phyloP scores from a whole-genome alignment of 1,140 invertebrate species.

The Akabosia matsudoensis region DNA sequence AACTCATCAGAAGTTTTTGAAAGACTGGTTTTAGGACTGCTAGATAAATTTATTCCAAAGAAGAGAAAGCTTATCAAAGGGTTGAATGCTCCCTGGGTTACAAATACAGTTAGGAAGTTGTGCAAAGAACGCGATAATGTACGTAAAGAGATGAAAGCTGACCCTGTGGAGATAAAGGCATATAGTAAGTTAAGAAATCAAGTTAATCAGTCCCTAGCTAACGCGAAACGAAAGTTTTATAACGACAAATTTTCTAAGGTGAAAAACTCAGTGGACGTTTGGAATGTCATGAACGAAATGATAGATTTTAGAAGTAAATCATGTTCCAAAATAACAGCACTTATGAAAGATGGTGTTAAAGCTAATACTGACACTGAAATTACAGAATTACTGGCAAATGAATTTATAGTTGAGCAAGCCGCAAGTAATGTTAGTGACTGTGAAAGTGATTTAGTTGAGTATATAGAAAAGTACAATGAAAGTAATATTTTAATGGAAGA shows the following conservation, averaged over 20 bases:
- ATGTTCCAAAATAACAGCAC: neutral
- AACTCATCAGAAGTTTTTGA: neutral
- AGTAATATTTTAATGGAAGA: neutral
- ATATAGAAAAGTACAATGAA: neutral
- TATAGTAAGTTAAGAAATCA: neutral
- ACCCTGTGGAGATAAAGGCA: too few species aligned
- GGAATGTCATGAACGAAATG: conserved; percentile 6
- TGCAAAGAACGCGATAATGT: neutral
- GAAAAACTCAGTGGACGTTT: neutral
- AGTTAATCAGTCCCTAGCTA: neutral
- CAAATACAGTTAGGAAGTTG: neutral
- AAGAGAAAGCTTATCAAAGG: neutral
- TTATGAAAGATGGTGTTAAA: neutral
- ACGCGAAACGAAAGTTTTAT: neutral
- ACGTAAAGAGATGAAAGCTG: neutral
- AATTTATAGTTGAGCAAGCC: neutral
- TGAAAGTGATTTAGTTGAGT: neutral
- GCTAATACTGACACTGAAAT: neutral
- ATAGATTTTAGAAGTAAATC: neutral
- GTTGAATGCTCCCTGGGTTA: neutral
- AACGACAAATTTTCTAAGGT: neutral
- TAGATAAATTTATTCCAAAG: neutral
- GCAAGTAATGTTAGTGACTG: neutral
- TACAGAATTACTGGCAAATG: neutral
- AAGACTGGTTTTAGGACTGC: neutral